Conservation (phyloP, 2,113 vertebrate genomes). For the Anoura caudifer region DNA sequence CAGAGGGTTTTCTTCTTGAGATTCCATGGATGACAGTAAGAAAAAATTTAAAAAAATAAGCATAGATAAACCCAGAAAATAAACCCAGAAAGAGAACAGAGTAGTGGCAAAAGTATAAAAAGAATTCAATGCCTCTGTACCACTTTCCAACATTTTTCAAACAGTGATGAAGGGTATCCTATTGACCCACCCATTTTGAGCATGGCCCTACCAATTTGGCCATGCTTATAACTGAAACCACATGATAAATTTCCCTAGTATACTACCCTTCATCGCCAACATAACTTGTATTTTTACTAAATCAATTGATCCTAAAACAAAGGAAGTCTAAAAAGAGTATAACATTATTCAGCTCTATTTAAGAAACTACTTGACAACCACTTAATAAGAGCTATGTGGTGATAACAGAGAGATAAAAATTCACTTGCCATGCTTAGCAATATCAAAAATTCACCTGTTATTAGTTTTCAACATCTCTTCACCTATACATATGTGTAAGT, state of each 20-base stretch:
- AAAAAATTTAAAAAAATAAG: background rate
- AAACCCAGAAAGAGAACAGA: background rate
- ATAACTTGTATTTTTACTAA: background rate
- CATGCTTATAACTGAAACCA: background rate
- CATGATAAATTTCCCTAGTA: background rate
- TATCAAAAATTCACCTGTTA: background rate
- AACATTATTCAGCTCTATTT: background rate
- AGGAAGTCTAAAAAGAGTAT: background rate
- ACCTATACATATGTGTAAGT: background rate
- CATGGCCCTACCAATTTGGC: fast-evolving
- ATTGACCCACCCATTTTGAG: fast-evolving
- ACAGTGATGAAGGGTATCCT: fast-evolving
- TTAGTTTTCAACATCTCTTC: background rate
- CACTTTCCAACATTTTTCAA: background rate
- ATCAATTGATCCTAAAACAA: background rate
- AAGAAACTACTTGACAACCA: background rate
- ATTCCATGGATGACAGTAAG: background rate
- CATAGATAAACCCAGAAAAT: background rate
- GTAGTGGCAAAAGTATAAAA: background rate
- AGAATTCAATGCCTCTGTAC: too few relatives aligned
- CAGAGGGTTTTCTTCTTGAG: background rate
- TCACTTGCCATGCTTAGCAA: fast-evolving
- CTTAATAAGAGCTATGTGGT: background rate
- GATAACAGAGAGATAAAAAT: background rate
- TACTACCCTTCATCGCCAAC: too few relatives aligned